Evolutionary conservation across 2,113 vertebrate genomes (phyloP).

Genomic region (Copsychus sechellarum): DNA sequence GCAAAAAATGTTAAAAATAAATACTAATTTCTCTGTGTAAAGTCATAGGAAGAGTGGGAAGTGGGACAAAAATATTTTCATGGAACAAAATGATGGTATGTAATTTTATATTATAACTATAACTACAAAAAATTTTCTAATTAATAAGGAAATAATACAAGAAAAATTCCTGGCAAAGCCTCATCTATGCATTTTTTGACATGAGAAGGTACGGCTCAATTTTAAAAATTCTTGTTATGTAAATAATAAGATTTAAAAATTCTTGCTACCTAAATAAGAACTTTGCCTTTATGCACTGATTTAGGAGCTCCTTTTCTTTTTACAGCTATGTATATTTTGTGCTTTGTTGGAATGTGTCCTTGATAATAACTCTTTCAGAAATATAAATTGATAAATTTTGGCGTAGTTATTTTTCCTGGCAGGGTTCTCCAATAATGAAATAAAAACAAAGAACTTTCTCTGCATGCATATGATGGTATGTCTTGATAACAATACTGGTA

Average conservation of each 20-base stretch:
- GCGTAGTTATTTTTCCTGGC: conserved; percentile 3
- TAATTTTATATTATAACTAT: background rate
- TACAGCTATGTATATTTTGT: background rate
- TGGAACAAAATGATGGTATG: background rate
- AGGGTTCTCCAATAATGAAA: background rate
- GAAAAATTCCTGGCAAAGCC: background rate
- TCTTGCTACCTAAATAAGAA: background rate
- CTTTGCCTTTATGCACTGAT: background rate
- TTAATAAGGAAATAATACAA: background rate
- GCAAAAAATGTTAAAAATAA: background rate
- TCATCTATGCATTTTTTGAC: background rate
- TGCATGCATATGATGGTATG: background rate
- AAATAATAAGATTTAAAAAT: background rate
- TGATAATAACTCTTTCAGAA: background rate
- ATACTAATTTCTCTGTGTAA: background rate
- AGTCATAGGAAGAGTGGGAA: background rate
- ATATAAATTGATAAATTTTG: background rate
- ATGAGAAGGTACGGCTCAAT: background rate
- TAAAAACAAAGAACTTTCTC: background rate
- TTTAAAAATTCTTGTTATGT: background rate
- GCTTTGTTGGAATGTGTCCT: background rate
- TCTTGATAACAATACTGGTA: background rate
- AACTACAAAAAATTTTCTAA: background rate
- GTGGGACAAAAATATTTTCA: background rate
- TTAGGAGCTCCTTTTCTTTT: background rate